Base-by-base conservation (phyloP, 1,140 invertebrate genomes). In the Pristionchus pacificus region DNA sequence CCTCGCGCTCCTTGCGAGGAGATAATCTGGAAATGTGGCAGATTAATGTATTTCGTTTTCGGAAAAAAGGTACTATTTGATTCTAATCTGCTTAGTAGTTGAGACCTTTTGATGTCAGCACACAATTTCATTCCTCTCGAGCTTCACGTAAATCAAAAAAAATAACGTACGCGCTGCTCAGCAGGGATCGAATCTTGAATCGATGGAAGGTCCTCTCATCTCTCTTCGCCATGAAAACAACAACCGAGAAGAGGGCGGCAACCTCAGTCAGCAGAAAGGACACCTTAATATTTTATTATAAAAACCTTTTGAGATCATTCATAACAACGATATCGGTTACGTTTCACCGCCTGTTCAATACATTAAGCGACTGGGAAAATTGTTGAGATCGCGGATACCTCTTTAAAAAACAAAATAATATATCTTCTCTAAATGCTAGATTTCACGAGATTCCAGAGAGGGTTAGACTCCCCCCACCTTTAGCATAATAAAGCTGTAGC, bases 401-500 rank as follows among this genome's bases (percentile, higher is more conserved):
- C n/a, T n/a, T n/a, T n/a, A n/a, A 66, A 19, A 64, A 67, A 13
- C 25, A 65, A 57, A 19, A 19, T 24, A 19, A 57, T 57, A 19
- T 19, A 24, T 19, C 19, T 19, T 25, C 29, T 24, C 25, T 61
- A 6, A 61, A 61, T 61, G 13, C 0, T 25, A 61, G 60, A 61
- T 24, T 15, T 30, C 1, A 0, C 24, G 24, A 13, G 0, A 61
- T 30, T 27, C 13, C 60, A 27, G 25, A 61, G 0, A 27, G 60
- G 29, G 24, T 14, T 61, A 68, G 6, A 25, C 6, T 28, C 32
- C 27, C 58, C 58, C 61, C n/a, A 78, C 80, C 61, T 83, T 83
- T 6, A 83, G 60, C 24, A 75, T 65, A 31, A 83, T 79, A 31
- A 83, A 83, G 2, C 78, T 81, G 65, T 70, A 82, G 27, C 81